phyloP scores from a whole-genome alignment of 2,888 invertebrate species.

The Steromphala cineraria region DNA sequence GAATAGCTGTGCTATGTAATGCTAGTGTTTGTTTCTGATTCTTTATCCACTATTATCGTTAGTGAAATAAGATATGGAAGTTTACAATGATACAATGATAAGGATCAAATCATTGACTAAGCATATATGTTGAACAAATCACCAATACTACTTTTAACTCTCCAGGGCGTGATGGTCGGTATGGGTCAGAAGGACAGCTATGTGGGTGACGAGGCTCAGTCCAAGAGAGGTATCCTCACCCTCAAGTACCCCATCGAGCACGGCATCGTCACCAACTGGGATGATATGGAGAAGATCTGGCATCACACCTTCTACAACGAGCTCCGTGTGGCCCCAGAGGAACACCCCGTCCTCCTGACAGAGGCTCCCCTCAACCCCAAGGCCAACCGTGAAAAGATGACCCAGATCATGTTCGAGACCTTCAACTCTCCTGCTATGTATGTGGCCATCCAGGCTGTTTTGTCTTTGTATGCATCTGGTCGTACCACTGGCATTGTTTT shows the following conservation, averaged over 20 bases:
- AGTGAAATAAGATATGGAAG: too few species aligned
- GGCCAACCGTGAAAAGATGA: constrained; percentile 92
- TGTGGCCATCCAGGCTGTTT: constrained; percentile 94
- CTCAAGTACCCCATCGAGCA: constrained; percentile 72
- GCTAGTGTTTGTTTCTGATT: too few species aligned
- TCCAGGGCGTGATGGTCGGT: constrained; percentile 61
- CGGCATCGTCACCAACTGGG: constrained; percentile 73
- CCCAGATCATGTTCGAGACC: constrained; percentile 79
- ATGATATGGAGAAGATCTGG: constrained; percentile 75
- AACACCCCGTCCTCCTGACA: constrained; percentile 90
- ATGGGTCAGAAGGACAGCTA: constrained; percentile 70
- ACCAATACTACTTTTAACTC: too few species aligned
- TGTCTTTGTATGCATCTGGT: too few species aligned
- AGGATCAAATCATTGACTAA: too few species aligned
- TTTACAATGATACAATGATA: too few species aligned
- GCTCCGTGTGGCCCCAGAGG: constrained; percentile 79
- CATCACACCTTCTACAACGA: constrained; percentile 74
- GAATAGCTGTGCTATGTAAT: too few species aligned
- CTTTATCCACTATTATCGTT: too few species aligned
- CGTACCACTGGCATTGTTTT: too few species aligned
- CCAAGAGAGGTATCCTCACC: constrained; percentile 69
- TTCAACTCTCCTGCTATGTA: constrained; percentile 96
- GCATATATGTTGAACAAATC: too few species aligned
- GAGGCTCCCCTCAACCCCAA: constrained; percentile 93
- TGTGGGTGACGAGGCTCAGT: constrained; percentile 69